Base-by-base conservation (phyloP, 2,888 invertebrate genomes). In the Stenodera caucasica region DNA sequence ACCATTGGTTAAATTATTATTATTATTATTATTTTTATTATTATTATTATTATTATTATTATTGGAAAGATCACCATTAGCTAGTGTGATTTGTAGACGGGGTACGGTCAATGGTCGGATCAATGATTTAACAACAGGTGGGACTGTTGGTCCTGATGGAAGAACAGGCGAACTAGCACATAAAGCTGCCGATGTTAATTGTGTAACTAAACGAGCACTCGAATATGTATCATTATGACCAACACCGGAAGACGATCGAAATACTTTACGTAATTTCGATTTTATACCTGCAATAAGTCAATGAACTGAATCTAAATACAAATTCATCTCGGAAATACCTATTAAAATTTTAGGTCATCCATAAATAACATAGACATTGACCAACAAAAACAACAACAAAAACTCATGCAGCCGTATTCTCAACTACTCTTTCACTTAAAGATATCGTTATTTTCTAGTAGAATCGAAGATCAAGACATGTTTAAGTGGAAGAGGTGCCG, bases 151-250 rank as follows among this genome's bases (percentile, higher is more conserved):
- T 33, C 81, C 81, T 40, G 83, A 81, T 15, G 86, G 86, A 64
- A 86, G 79, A 29, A 84, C 85, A 2, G 86, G 85, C 56, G 84
- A 84, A 70, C 84, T 85, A 35, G 85, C 86, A 74, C 86, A 86
- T 12, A 86, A 78, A 1, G 86, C 86, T 0, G 86, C 86, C 53
- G 83, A 83, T 21, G 86, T 86, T 55, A 86, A 75, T 70, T 86
- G 86, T 15, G 84, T 83, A 26, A 85, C 84, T 58, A 85, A 70
- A 12, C 83, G 79, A 63, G 83, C 82, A 69, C 80, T 82, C 55
- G 81, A 81, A 58, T 74, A 73, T 15, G 73, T 68, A 64, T 83
- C 81, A 53, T 71, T 72, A 61, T 72, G 67, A 40, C 72, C 74
- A 53, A 79, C 81, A 40, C 81, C 81, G 71, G 84, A 83, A 72